Base-by-base conservation (phyloP, 1,140 invertebrate species). In the Andrena cerasifolii region DNA sequence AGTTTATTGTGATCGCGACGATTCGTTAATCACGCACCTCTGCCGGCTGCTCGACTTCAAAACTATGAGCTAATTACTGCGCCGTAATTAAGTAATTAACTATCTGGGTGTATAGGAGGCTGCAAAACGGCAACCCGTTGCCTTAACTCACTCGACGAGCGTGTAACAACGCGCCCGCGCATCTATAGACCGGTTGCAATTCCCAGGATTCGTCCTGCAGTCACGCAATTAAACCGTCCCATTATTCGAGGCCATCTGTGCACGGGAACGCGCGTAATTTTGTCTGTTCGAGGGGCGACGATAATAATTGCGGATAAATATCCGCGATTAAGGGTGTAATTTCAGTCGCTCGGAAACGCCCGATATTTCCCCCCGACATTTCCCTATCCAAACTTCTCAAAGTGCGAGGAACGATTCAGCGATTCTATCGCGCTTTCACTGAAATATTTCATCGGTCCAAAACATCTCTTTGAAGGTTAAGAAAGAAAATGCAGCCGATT, bases 61-160 rank as follows among this genome's bases (percentile, higher is more conserved):
- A 85, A 79, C 82, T 71, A 70, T 82, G 81, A 85, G 81, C 86
- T 89, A 89, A 89, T 89, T 89, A 89, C 82, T 62, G 66, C 70
- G 74, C 82, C 74, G 88, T 89, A 89, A 89, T 89, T 89, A 89
- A 89, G 88, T 89, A 88, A 89, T 89, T 89, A 89, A 87, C 88
- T 84, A 85, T 88, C 86, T 77, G 83, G 59, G 4, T 40, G 36
- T 76, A 67, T 70, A 68, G 74, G 31, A 84, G 80, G 73, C 53
- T 67, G 77, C 67, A 58, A 77, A 78, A 65, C 84, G 58, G 24
- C 63, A 40, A 40, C 49, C 28, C 26, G 51, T 26, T 82, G 26
- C 75, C 79, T 75, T 85, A 82, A 78, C 78, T 86, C 77, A 51
- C 45, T 61, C 67, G 21, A 10, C 65, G 21, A 62, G 16, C 51